Conservation (phyloP, 1,140 invertebrate species). For the Drosophila miranda region DNA sequence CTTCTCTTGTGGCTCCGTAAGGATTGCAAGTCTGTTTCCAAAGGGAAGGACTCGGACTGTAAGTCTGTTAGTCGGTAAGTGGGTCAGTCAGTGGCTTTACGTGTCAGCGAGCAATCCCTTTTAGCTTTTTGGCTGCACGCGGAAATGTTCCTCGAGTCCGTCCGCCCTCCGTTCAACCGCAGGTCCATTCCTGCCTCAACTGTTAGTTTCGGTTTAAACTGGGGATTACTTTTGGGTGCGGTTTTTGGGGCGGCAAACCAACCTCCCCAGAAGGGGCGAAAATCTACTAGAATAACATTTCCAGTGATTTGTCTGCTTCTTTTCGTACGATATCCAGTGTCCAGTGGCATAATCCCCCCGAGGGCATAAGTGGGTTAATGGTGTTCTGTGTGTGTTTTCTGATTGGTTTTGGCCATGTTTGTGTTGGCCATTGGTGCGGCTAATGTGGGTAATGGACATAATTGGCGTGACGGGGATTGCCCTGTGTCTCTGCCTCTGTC, state of each 20-base stretch:
- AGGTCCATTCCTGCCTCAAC: neutral
- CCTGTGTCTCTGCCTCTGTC: too few relatives aligned
- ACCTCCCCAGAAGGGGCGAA: constrained; percentile 7
- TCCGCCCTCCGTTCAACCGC: neutral
- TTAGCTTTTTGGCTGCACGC: constrained; percentile 5
- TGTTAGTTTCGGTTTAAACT: constrained; percentile 27
- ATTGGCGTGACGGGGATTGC: constrained; percentile 34
- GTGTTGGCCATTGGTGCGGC: constrained; percentile 28
- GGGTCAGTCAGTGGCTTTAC: constrained; percentile 23
- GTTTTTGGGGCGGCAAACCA: constrained; percentile 9
- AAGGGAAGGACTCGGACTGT: neutral
- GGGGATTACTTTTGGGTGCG: constrained; percentile 42
- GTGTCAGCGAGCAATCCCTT: constrained; percentile 21
- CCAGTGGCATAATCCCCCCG: constrained; percentile 9
- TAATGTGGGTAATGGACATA: constrained; percentile 41
- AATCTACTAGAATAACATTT: constrained; percentile 31
- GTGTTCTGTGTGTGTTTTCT: constrained; percentile 35
- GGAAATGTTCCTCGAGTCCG: neutral
- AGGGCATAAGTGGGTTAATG: constrained; percentile 58
- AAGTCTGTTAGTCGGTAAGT: constrained; percentile 38
- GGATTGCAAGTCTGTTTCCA: neutral
- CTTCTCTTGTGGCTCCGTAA: too few relatives aligned
- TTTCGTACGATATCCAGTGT: neutral
- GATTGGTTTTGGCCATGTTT: constrained; percentile 57
- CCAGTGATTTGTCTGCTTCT: constrained; percentile 26